phyloP scores from a whole-genome alignment of 2,113 vertebrate genomes.

The Himantopus leucocephalus region DNA sequence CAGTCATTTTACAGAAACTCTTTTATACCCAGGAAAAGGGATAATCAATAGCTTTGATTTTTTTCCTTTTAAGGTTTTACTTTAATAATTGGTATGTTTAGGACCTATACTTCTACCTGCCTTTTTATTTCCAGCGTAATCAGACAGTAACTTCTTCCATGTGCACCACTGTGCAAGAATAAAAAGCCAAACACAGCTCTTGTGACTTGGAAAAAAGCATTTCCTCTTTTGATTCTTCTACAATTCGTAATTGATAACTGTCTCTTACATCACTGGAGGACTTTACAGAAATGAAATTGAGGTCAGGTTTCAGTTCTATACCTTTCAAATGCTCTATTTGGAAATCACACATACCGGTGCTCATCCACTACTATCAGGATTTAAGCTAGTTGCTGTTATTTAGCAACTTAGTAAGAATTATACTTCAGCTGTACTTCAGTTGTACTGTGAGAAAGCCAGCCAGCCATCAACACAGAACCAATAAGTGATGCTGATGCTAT shows the following conservation, averaged over 20 bases:
- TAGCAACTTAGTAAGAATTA: not conserved
- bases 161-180: not conserved
- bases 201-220: not conserved
- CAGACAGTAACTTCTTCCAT: not conserved
- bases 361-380: not conserved
- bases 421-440: not conserved
- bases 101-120: not conserved
- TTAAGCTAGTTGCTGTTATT: not conserved
- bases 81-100: not conserved
- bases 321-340: not conserved
- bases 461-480: not conserved
- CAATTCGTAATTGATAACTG: not conserved
- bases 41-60: not conserved
- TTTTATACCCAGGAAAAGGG: not conserved
- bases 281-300: not conserved
- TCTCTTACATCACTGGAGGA: not conserved
- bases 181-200: not conserved
- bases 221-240: not conserved
- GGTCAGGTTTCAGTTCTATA: not conserved
- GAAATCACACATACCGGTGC: not conserved
- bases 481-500: not conserved
- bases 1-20: not conserved
- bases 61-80: not conserved
- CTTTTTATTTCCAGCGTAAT: not conserved
- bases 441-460: not conserved